Conservation (phyloP, 2,113 vertebrate species). For the Monopterus albus region DNA sequence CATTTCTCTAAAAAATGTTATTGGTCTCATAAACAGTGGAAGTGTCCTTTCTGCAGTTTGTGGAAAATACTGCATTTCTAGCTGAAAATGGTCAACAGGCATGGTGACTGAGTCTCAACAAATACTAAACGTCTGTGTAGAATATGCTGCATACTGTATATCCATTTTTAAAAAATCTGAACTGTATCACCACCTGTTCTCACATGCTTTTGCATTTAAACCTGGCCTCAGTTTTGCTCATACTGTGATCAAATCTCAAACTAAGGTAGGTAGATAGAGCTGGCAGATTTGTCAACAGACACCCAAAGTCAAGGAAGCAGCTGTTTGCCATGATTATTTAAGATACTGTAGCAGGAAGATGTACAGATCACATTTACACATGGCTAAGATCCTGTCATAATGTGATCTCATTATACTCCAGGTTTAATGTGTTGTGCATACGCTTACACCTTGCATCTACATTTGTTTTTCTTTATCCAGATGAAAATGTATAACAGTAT, state of each 20-base stretch:
- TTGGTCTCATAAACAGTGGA: background rate
- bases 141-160: too few relatives aligned
- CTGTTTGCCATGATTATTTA: background rate
- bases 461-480: background rate
- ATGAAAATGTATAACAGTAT: background rate
- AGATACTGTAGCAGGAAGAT: background rate
- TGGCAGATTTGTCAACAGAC: too few relatives aligned
- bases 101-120: too few relatives aligned
- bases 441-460: background rate
- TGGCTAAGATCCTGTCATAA: background rate
- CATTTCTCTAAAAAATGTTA: background rate
- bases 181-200: too few relatives aligned
- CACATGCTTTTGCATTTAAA: too few relatives aligned
- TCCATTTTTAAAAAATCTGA: too few relatives aligned
- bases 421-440: background rate
- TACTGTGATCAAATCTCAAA: too few relatives aligned
- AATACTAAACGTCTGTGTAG: too few relatives aligned
- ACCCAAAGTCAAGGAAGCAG: too few relatives aligned
- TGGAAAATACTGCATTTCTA: background rate
- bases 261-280: background rate
- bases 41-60: background rate
- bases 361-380: background rate
- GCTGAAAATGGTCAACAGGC: background rate
- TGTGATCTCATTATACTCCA: background rate
- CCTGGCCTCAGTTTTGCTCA: too few relatives aligned